Conservation (phyloP, 2,888 invertebrate genomes). For the Nephrotoma appendiculata region DNA sequence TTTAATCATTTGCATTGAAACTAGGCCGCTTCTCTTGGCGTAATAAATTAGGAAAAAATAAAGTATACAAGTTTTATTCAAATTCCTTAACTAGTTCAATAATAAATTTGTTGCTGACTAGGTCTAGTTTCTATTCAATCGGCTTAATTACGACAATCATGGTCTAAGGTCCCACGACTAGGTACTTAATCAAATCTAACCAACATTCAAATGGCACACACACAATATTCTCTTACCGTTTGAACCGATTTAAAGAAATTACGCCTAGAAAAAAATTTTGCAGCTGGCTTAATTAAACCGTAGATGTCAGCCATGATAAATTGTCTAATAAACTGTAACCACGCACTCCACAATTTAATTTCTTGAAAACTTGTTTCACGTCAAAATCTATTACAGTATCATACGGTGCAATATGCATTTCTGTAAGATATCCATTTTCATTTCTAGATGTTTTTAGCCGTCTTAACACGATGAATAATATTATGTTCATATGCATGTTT, state of each 20-base stretch:
- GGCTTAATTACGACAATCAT: no score
- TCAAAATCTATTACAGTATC: neutral
- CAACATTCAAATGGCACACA: neutral
- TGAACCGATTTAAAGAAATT: neutral
- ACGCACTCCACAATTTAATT: neutral
- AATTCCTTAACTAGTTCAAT: no score
- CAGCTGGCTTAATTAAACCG: neutral
- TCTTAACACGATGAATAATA: neutral
- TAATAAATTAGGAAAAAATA: no score
- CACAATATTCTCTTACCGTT: neutral
- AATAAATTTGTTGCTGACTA: no score
- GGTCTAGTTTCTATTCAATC: no score
- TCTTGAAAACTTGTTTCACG: neutral
- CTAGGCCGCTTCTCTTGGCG: no score
- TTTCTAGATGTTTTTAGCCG: neutral
- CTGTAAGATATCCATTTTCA: neutral
- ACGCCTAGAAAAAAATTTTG: neutral
- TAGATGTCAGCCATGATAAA: neutral
- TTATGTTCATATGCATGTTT: neutral
- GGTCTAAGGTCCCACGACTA: no score
- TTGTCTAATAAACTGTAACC: neutral
- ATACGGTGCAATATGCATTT: neutral
- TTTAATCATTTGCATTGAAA: no score
- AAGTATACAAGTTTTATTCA: no score
- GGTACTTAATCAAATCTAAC: neutral